A percentile compares a stretch with the other conserved stretches of the same genome.
phyloP scores from a whole-genome alignment of 2,888 invertebrate genomes.

The Pollenia griseotomentosa region DNA sequence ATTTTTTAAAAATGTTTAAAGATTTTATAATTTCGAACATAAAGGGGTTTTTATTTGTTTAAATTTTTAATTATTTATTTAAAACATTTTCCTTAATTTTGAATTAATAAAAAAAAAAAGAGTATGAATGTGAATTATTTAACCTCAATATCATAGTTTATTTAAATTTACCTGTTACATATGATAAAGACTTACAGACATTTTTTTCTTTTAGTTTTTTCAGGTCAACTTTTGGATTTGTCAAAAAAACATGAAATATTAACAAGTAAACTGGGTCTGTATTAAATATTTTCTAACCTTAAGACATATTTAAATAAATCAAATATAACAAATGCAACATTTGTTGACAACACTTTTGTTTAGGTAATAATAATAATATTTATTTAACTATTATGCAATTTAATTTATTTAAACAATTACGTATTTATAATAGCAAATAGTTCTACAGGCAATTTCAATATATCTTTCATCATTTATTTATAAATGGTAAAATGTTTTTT shows the following conservation, averaged over 20 bases:
- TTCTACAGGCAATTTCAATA: neutral
- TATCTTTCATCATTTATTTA: slow-evolving; percentile 3
- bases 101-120: too few species aligned
- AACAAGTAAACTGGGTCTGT: neutral
- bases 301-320: neutral
- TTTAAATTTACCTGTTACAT: neutral
- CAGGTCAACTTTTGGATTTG: neutral
- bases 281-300: neutral
- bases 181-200: neutral
- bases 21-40: too few species aligned
- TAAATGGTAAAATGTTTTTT: neutral
- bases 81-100: too few species aligned
- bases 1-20: too few species aligned
- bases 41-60: too few species aligned
- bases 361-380: neutral
- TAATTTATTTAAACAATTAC: slow-evolving; percentile 33
- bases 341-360: too few species aligned
- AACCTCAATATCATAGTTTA: neutral
- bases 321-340: neutral
- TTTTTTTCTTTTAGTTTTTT: too few species aligned
- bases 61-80: too few species aligned
- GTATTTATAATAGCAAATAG: neutral
- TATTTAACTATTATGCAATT: neutral
- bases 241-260: neutral
- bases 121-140: neutral